A percentile compares a stretch with the other conserved stretches of the same genome.
Conservation (phyloP, 2,888 invertebrate species). For the Drosophila formosana region DNA sequence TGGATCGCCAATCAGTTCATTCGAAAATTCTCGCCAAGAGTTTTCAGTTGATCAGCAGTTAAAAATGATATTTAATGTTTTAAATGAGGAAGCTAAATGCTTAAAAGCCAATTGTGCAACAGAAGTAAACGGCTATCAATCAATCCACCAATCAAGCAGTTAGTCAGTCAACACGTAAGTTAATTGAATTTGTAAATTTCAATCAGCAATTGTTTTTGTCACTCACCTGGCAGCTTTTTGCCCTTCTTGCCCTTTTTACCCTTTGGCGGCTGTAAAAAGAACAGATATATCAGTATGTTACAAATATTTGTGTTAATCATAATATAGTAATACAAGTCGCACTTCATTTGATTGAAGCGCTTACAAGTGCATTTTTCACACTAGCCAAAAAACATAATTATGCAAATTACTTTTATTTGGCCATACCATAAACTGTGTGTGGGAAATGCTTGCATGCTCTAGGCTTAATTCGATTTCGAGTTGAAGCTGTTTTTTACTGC, state of each 20-base stretch:
- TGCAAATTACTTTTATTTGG: not conserved
- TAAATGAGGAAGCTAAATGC: no score
- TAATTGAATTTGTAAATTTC: no score
- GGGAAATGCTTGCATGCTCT: not conserved
- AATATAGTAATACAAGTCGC: no score
- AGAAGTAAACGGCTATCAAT: no score
- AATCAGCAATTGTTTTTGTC: no score
- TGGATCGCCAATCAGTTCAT: no score
- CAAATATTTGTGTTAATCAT: not conserved
- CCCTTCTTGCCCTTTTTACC: constrained; percentile 84
- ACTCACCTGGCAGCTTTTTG: constrained; percentile 84
- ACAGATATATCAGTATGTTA: constrained; percentile 4
- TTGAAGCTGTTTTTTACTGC: constrained; percentile 18
- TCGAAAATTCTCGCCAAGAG: no score
- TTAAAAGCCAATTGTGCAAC: no score
- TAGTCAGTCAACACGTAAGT: no score
- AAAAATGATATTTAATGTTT: no score
- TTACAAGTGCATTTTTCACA: not conserved
- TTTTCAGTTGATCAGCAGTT: no score
- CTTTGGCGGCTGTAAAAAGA: constrained; percentile 83
- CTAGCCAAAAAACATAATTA: not conserved
- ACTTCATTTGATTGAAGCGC: not conserved
- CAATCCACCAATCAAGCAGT: no score
- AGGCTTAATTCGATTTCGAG: constrained; percentile 11
- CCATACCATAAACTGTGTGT: not conserved